These are phyloP conservation scores for Henicopernis longicauda DNA, from an alignment of 2,113 vertebrate species.

Conservation along the genomic window DNA sequence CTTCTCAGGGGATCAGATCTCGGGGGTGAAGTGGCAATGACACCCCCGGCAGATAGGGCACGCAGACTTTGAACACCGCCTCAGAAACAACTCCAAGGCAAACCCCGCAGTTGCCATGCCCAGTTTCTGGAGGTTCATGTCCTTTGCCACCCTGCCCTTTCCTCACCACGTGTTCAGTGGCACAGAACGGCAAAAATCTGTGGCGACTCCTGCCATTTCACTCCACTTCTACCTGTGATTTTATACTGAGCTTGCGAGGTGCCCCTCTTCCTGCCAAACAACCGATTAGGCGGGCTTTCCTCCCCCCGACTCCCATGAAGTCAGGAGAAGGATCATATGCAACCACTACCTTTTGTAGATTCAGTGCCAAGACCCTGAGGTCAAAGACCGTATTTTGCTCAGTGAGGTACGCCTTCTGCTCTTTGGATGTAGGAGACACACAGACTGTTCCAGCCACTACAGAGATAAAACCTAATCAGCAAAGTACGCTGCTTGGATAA, in stretches of 20 bases:
- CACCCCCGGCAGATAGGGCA: background rate
- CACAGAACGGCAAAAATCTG: background rate
- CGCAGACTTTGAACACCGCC: accelerated
- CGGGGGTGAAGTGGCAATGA: background rate
- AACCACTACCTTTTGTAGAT: background rate
- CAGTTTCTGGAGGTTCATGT: background rate
- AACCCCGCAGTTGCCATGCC: background rate
- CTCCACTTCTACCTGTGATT: background rate
- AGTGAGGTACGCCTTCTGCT: background rate
- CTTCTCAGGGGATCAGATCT: background rate
- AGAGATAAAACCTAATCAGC: constrained; percentile 32
- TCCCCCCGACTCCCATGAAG: no score
- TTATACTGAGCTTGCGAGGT: background rate
- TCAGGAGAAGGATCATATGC: background rate
- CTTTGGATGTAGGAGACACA: background rate
- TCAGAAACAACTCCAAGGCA: background rate
- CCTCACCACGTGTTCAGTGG: accelerated
- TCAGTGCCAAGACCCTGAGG: background rate
- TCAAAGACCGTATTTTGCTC: background rate
- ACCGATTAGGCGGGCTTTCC: background rate
- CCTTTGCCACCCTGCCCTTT: background rate
- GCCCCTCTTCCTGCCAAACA: background rate
- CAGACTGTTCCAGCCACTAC: background rate
- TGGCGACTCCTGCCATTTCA: background rate
- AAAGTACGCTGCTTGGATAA: background rate